phyloP scores from a whole-genome alignment of 2,888 invertebrate genomes.

The Drosophila quinaria region DNA sequence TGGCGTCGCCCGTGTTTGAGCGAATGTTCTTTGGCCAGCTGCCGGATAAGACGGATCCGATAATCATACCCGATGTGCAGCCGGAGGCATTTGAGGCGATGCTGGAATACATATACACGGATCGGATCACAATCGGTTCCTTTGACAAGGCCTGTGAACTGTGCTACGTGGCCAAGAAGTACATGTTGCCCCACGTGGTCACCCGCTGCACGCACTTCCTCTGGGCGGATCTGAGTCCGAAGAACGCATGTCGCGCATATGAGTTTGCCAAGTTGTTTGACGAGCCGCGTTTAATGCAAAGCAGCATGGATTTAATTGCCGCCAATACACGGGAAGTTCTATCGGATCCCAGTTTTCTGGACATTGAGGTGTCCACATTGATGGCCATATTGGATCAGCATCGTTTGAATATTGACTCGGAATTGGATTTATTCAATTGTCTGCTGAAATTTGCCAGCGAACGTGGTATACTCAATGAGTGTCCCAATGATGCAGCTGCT shows the following conservation, averaged over 20 bases:
- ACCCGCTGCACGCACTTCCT: conserved; percentile 93
- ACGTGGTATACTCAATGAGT: conserved; percentile 85
- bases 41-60: conserved; percentile 92
- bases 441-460: conserved; percentile 89
- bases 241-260: conserved; percentile 93
- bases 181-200: conserved; percentile 93
- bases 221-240: conserved; percentile 90
- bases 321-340: conserved; percentile 92
- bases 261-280: conserved; percentile 95
- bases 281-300: conserved; percentile 92
- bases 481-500: conserved; percentile 44
- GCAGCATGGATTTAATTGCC: conserved; percentile 92
- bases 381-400: conserved; percentile 91
- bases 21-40: conserved; percentile 95
- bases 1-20: conserved; percentile 95
- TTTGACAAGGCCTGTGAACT: conserved; percentile 95
- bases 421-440: conserved; percentile 92
- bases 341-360: conserved; percentile 91
- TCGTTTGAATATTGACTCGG: conserved; percentile 90
- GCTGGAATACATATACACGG: conserved; percentile 94
- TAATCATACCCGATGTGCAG: conserved; percentile 93
- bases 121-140: conserved; percentile 91
- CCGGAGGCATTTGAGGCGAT: conserved; percentile 94
- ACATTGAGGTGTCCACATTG: conserved; percentile 91
- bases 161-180: conserved; percentile 95